A percentile compares a stretch with the other conserved stretches of the same genome.
Conservation (phyloP, 2,113 vertebrate species). For the Tiliqua scincoides region DNA sequence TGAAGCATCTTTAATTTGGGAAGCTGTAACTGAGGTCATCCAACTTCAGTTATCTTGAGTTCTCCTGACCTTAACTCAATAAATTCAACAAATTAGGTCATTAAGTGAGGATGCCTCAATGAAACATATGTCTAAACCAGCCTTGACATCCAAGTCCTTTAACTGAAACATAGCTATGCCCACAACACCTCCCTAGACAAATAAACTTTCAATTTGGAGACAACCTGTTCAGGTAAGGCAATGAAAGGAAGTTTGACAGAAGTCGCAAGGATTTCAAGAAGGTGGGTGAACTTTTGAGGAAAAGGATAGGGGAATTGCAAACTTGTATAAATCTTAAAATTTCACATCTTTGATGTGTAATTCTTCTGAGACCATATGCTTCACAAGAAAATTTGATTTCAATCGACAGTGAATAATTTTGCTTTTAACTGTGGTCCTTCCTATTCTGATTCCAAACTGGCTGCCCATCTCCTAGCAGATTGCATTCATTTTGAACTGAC, state of each 20-base stretch:
- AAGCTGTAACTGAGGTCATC: conserved; percentile 54
- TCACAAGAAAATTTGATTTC: not conserved
- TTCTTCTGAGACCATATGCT: not conserved
- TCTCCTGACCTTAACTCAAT: conserved; percentile 50
- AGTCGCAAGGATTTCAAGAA: not conserved
- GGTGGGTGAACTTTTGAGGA: too few relatives aligned
- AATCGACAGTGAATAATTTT: not conserved
- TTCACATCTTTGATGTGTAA: not conserved
- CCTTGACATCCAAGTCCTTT: not conserved
- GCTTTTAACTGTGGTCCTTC: too few relatives aligned
- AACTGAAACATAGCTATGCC: not conserved
- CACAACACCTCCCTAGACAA: not conserved
- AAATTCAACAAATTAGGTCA: conserved; percentile 58
- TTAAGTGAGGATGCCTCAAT: not conserved
- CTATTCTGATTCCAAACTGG: too few relatives aligned
- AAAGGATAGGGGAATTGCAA: not conserved
- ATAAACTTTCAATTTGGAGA: not conserved
- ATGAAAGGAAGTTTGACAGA: not conserved
- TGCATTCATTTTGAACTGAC: too few relatives aligned
- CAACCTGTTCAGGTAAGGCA: not conserved
- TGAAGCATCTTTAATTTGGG: conserved; percentile 51
- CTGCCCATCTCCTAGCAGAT: too few relatives aligned
- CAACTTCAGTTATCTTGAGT: conserved; percentile 55
- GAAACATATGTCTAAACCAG: conserved; percentile 26
- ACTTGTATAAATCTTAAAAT: not conserved